Base-by-base conservation (phyloP, 2,797 vertebrate species). In the Merluccius polli region DNA sequence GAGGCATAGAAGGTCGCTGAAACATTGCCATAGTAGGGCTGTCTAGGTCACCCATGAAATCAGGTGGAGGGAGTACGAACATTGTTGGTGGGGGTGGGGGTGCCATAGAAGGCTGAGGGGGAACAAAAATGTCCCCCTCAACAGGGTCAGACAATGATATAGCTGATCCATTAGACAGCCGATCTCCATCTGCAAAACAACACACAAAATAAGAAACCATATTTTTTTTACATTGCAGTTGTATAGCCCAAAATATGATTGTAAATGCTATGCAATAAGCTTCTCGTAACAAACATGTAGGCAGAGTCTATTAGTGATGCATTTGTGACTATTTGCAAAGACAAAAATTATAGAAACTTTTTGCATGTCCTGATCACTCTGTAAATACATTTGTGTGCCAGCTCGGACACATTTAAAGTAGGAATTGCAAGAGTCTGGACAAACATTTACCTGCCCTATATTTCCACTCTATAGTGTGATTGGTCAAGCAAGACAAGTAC, bases 101-200 rank as follows among this genome's bases (percentile, higher is more conserved):
- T 44, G 92, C 88, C 76, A 76, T 72, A 32, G 93, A 87, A 1
- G 94, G 94, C 68, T 89, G 93, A 70, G 94, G 91, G 31, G 94
- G 94, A 78, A 94, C 85, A 72, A 90, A 82, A 75, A 93, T 89
- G 31, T 92, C 89, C 29, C 81, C 89, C 74, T 90, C 88, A 3
- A 72, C 24, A 0, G 84, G 72, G 52, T 91, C 86, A 41, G 80
- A 79, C 35, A 89, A 44, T 48, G 87, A 91, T 69, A 84, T 63
- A 38, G 87, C 69, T 1, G 85, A 87, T 78, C 87, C 92, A 81
- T 89, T 92, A 33, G 81, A 79, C 68, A 85, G 70, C 18, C n/a
- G 79, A 41, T 85, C 76, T 44, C 79, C 78, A 70, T 75, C 94
- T 94, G 72, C 73, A 67, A 32, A 81, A 67, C 68, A 32, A 77